Conservation (phyloP, 2,888 invertebrate species). For the Monoplex corrugatus region DNA sequence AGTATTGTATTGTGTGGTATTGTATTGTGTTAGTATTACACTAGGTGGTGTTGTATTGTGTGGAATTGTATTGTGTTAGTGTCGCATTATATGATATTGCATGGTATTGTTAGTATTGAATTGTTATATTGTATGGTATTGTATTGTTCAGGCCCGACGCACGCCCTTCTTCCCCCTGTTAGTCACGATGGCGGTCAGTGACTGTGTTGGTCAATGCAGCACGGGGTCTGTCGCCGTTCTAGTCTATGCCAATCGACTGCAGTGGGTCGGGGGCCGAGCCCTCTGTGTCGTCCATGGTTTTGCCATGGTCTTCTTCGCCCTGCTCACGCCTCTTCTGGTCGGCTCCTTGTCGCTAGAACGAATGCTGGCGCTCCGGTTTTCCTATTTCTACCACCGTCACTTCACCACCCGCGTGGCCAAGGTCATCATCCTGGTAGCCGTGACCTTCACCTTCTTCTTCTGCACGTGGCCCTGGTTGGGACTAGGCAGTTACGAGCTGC, state of each 20-base stretch:
- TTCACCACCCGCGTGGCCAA: slow-evolving; percentile 73
- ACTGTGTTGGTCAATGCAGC: slow-evolving; percentile 78
- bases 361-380: slow-evolving; percentile 77
- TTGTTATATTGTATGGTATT: too few relatives aligned
- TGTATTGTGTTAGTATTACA: too few relatives aligned
- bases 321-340: slow-evolving; percentile 80
- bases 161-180: slow-evolving; percentile 52
- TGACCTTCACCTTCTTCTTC: slow-evolving; percentile 70
- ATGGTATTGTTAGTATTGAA: too few relatives aligned
- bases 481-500: slow-evolving; percentile 76
- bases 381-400: slow-evolving; percentile 76
- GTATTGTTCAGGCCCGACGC: slow-evolving; percentile 30
- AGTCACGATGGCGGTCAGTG: slow-evolving; percentile 77
- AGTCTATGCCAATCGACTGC: slow-evolving; percentile 74
- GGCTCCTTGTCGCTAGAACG: slow-evolving; percentile 80
- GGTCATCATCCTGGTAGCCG: slow-evolving; percentile 67
- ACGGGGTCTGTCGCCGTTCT: slow-evolving; percentile 76
- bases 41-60: too few relatives aligned
- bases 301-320: slow-evolving; percentile 78
- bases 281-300: slow-evolving; percentile 80
- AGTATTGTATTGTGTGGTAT: too few relatives aligned
- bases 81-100: too few relatives aligned
- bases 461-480: slow-evolving; percentile 78
- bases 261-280: slow-evolving; percentile 77
- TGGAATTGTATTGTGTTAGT: too few relatives aligned